These are phyloP conservation scores for Drosophila erecta DNA, from an alignment of 1,140 invertebrate genomes.

Conservation along the genomic window DNA sequence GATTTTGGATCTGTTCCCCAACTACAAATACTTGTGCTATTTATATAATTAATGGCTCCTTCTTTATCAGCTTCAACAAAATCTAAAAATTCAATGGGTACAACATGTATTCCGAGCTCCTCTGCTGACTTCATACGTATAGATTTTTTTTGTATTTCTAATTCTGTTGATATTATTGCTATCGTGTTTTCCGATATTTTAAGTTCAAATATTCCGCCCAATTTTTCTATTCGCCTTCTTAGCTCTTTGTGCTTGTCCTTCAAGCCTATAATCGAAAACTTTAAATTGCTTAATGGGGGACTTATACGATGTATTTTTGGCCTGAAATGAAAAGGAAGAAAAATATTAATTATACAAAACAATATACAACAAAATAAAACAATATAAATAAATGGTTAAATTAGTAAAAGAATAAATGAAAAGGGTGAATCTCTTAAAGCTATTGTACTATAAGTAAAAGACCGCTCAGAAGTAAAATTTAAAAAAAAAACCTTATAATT, in stretches of 20 bases:
- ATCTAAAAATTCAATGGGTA: slow-evolving; percentile 92
- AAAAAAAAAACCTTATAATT: no score
- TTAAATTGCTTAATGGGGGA: slow-evolving; percentile 91
- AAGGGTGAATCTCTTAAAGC: no score
- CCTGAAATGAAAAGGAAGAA: slow-evolving; percentile 76
- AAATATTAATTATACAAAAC: no score
- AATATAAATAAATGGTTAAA: no score
- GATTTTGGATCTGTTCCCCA: slow-evolving; percentile 91
- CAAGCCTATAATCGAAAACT: slow-evolving; percentile 90
- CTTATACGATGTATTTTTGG: slow-evolving; percentile 87
- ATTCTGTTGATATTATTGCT: slow-evolving; percentile 91
- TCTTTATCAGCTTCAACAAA: slow-evolving; percentile 86
- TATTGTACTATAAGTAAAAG: no score
- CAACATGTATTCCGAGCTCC: slow-evolving; percentile 90
- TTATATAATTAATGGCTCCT: slow-evolving; percentile 88
- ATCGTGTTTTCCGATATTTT: slow-evolving; percentile 89
- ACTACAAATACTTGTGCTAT: slow-evolving; percentile 90
- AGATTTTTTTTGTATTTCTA: slow-evolving; percentile 89
- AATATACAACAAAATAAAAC: no score
- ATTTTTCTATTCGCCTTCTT: slow-evolving; percentile 88
- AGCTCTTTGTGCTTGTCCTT: slow-evolving; percentile 87
- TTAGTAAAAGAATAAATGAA: no score
- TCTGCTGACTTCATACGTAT: slow-evolving; percentile 89
- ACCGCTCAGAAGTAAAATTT: no score
- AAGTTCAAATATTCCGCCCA: slow-evolving; percentile 91